These are phyloP conservation scores for Lasiurus cinereus DNA, from an alignment of 2,113 vertebrate species.

Conservation along the genomic window DNA sequence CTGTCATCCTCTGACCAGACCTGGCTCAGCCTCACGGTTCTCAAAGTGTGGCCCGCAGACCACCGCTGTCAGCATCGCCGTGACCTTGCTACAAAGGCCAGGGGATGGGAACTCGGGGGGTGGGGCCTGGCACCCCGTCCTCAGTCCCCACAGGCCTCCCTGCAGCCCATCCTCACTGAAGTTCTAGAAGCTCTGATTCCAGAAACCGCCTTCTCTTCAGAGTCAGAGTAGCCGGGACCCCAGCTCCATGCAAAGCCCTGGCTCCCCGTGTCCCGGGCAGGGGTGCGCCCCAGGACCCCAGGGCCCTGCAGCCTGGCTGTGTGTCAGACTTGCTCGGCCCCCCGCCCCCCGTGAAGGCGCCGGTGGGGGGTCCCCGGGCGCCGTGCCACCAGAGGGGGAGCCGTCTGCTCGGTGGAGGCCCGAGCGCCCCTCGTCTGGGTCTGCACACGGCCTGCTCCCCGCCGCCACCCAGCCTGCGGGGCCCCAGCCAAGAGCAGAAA, in stretches of 20 bases:
- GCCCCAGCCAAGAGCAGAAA: slow-evolving; percentile 70
- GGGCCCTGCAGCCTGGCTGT: background rate
- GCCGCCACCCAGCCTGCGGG: slow-evolving; percentile 69
- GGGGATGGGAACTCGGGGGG: background rate
- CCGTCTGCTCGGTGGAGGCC: background rate
- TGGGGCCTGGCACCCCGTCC: fast-evolving
- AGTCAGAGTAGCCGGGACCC: background rate
- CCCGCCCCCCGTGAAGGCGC: background rate
- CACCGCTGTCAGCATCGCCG: fast-evolving
- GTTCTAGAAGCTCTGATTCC: background rate
- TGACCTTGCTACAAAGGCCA: background rate
- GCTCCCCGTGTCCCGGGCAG: background rate
- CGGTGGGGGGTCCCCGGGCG: background rate
- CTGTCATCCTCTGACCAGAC: background rate
- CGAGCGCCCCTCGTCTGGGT: background rate
- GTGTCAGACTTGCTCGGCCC: background rate
- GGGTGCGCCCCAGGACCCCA: background rate
- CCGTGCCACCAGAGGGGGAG: fast-evolving
- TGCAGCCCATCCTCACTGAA: background rate
- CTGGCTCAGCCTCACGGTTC: background rate
- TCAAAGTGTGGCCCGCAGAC: background rate
- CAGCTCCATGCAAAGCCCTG: background rate
- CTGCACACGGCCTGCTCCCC: background rate
- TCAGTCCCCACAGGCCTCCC: background rate
- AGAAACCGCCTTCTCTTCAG: background rate